phyloP scores from a whole-genome alignment of 2,113 vertebrate species.

The Pardalotus punctatus region DNA sequence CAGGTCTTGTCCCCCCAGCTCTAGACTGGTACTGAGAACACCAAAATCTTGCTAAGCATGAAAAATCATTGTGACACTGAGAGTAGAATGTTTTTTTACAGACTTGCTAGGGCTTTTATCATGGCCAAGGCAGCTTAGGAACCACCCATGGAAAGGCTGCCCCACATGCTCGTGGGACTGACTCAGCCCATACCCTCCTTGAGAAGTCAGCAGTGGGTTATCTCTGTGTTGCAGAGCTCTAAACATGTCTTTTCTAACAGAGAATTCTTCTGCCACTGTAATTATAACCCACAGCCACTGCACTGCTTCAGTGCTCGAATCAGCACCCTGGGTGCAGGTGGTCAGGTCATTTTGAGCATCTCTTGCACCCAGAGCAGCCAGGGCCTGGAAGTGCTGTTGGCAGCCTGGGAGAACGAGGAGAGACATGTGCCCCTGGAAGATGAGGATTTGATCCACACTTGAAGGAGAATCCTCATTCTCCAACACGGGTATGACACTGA shows the following conservation, averaged over 20 bases:
- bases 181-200: not conserved
- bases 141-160: not conserved
- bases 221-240: not conserved
- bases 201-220: not conserved
- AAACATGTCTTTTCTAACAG: not conserved
- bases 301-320: accelerated
- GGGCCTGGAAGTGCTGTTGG: not conserved
- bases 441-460: not conserved
- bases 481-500: not conserved
- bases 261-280: not conserved
- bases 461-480: not conserved
- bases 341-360: no score
- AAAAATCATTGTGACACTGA: not conserved
- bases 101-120: not conserved
- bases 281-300: not conserved
- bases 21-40: not conserved
- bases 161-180: accelerated
- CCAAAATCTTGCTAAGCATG: not conserved
- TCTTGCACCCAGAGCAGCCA: accelerated
- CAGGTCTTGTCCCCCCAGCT: not conserved
- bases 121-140: not conserved
- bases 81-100: not conserved
- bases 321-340: not conserved
- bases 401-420: not conserved
- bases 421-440: accelerated